A percentile compares a stretch with the other conserved stretches of the same genome.
Evolutionary conservation across 2,797 vertebrate genomes (phyloP).

Genomic region (Agapornis canus): DNA sequence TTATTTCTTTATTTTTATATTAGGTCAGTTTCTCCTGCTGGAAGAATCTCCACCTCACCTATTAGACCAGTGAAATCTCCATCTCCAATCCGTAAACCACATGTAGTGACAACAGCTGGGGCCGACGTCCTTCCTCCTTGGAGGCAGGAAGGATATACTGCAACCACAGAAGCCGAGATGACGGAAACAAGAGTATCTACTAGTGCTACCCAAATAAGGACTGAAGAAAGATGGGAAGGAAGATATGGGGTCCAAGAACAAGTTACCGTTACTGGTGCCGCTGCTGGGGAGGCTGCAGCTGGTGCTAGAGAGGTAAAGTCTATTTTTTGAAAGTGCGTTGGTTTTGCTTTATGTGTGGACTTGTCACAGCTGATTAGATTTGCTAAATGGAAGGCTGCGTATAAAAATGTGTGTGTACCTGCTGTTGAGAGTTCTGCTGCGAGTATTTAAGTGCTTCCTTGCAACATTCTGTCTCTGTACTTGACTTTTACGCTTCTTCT

Average conservation of each 20-base stretch:
- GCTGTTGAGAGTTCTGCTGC: background rate
- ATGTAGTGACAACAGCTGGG: conserved; percentile 36
- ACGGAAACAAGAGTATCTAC: conserved; percentile 78
- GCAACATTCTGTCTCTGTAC: background rate
- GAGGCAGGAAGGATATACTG: conserved; percentile 87
- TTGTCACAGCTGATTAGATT: background rate
- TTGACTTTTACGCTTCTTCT: conserved; percentile 13
- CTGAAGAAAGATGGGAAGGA: conserved; percentile 84
- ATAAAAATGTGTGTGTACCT: background rate
- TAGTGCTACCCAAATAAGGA: conserved; percentile 79
- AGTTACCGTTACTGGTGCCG: conserved; percentile 61
- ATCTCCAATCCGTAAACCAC: conserved; percentile 82
- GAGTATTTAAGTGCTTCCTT: background rate
- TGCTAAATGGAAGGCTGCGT: background rate
- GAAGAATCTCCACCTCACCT: conserved; percentile 86
- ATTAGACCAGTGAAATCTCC: conserved; percentile 95
- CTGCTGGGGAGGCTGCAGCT: conserved; percentile 13
- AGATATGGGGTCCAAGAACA: conserved; percentile 78
- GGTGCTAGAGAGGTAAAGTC: conserved; percentile 83
- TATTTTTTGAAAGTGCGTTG: background rate
- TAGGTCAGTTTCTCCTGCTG: conserved; percentile 91
- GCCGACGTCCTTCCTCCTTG: conserved; percentile 91
- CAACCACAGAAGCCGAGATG: conserved; percentile 80
- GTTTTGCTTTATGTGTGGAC: background rate
- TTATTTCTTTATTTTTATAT: background rate